Percentiles rank a stretch among this genome's conserved stretches.
Conservation (phyloP, 2,888 invertebrate genomes). For the Limenitis camilla region DNA sequence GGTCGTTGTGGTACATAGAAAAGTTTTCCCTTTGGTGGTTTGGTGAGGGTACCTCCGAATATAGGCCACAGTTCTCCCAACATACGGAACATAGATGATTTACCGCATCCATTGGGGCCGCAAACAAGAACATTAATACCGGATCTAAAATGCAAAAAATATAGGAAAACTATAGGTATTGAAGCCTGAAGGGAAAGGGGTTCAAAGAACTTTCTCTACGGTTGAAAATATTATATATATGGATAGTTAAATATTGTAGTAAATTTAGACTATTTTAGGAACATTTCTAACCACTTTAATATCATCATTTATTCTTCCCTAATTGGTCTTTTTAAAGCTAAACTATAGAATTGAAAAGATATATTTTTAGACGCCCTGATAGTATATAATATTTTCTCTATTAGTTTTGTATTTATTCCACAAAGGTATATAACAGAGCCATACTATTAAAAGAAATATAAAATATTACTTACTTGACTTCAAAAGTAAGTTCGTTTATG, state of each 20-base stretch:
- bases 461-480: slow-evolving; percentile 78
- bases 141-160: slow-evolving; percentile 53
- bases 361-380: no score
- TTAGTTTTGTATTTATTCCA: no score
- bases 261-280: no score
- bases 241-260: no score
- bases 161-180: background rate
- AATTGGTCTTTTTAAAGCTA: no score
- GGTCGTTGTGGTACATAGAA: slow-evolving; percentile 98
- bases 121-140: slow-evolving; percentile 98
- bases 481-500: slow-evolving; percentile 90
- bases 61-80: slow-evolving; percentile 98
- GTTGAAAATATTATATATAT: no score
- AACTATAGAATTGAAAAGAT: no score
- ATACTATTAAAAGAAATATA: background rate
- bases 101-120: slow-evolving; percentile 99
- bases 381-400: no score
- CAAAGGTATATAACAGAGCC: no score
- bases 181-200: background rate
- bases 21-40: slow-evolving; percentile 95
- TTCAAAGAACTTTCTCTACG: no score
- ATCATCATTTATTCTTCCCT: no score
- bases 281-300: no score
- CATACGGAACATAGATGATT: slow-evolving; percentile 96
- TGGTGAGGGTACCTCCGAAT: slow-evolving; percentile 94